Conservation (phyloP, 2,888 invertebrate species). For the Pristionchus fissidentatus region DNA sequence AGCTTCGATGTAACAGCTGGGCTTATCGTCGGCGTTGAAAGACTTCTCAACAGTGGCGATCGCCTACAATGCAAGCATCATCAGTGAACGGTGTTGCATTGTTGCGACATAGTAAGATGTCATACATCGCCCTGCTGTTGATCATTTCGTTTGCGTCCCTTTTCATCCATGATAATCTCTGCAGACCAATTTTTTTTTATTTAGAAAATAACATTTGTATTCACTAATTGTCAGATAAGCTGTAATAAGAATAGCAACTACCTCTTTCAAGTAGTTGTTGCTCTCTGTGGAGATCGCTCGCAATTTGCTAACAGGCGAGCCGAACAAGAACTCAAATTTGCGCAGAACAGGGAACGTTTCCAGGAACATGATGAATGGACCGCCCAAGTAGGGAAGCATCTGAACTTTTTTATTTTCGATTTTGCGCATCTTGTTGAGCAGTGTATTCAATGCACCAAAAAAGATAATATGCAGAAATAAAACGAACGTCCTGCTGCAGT, state of each 20-base stretch:
- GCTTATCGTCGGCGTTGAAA: neutral
- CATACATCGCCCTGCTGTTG: too few species aligned
- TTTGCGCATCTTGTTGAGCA: too few species aligned
- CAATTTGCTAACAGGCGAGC: neutral
- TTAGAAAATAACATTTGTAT: too few species aligned
- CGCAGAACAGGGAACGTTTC: neutral
- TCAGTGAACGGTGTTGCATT: neutral
- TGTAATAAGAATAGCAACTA: too few species aligned
- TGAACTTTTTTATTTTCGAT: too few species aligned
- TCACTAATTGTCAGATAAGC: too few species aligned
- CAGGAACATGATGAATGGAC: neutral
- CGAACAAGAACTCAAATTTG: neutral
- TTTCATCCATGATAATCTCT: too few species aligned
- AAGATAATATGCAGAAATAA: too few species aligned
- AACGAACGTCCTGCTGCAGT: neutral
- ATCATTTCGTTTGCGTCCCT: too few species aligned
- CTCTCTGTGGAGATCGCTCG: neutral
- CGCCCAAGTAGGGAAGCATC: neutral
- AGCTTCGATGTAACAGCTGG: neutral
- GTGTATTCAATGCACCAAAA: too few species aligned
- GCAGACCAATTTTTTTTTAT: too few species aligned
- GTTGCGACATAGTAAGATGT: too few species aligned
- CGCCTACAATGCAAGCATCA: neutral
- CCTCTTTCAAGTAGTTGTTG: neutral
- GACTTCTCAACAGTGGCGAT: neutral